Base-by-base conservation (phyloP, 2,888 invertebrate genomes). In the Parnassius orleans region DNA sequence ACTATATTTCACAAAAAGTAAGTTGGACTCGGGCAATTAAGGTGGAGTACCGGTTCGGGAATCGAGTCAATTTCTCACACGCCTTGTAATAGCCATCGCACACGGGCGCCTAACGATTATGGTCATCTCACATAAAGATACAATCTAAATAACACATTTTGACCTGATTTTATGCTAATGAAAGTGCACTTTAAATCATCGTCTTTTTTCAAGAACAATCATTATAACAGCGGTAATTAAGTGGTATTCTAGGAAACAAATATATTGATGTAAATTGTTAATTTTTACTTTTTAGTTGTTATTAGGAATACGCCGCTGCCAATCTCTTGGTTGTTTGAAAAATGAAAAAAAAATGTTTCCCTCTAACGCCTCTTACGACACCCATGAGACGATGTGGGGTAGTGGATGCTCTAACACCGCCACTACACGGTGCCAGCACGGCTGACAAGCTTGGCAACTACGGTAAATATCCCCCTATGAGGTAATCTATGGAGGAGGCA, bases 151-250 rank as follows among this genome's bases (percentile, higher is more conserved):
- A 50, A 48, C 10, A 33, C 10, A 55, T 15, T 44, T 46, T 56
- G 52, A 61, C 56, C 41, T 7, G 24, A 52, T 56, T 61, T 56
- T 50, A 9, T 24, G 24, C 11, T 53, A 59, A 60, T 55, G 43
- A 55, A 60, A 65, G 61, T 66, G 78, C 43, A 44, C 59, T 61
- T 53, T 61, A 61, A 61, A 53, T 57, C 44, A 55, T 12, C 15
- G 53, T 7, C 15, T 56, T 14, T 48, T 48, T 7, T 43, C n/a
- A 15, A 53, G 15, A 43, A 53, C 53, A 9, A 14, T 15, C 53
- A 15, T 15, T 53, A 10, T 12, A 42, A 14, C 7, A 10, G 53
- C 12, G 12, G 51, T 51, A 11, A 19, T 51, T 3, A 3, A 14
- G 15, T 5, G 42, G 10, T 53, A 33, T 53, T 53, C 43, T 43